A percentile compares a stretch with the other conserved stretches of the same genome.
Conservation (phyloP, 37 sponge, comb jelly and placozoan species). For the Axinella damicornis region DNA sequence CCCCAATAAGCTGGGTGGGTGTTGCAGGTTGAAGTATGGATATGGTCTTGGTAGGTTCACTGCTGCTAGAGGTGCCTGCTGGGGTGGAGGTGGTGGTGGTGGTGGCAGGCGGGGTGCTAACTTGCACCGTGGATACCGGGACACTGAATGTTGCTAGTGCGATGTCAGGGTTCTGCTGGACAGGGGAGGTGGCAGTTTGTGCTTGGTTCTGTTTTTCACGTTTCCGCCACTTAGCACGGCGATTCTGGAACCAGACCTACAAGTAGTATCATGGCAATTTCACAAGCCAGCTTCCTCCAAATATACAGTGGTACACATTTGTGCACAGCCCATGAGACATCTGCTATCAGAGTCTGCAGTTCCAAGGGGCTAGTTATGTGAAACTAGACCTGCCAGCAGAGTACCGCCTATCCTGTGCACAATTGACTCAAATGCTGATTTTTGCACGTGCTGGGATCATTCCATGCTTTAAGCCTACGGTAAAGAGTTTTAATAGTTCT, state of each 20-base stretch:
- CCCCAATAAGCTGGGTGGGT: conserved; percentile 29
- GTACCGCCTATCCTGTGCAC: too few species aligned
- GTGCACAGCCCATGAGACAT: too few species aligned
- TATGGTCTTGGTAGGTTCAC: background rate
- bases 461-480: too few species aligned
- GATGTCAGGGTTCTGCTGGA: conserved; percentile 51
- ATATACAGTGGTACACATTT: too few species aligned
- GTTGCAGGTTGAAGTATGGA: background rate
- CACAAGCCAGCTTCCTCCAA: too few species aligned
- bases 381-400: too few species aligned
- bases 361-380: too few species aligned
- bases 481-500: too few species aligned
- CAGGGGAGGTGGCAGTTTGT: conserved; percentile 56
- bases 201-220: conserved; percentile 77
- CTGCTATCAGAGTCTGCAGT: too few species aligned
- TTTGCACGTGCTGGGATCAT: too few species aligned
- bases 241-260: conserved; percentile 95
- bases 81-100: background rate
- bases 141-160: conserved; percentile 29
- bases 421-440: too few species aligned
- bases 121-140: conserved; percentile 27
- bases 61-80: background rate
- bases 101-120: background rate
- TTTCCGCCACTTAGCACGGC: conserved; percentile 89
- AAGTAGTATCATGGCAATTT: background rate